These are phyloP conservation scores for Cromileptes altivelis DNA, from an alignment of 2,113 vertebrate species.

Conservation along the genomic window DNA sequence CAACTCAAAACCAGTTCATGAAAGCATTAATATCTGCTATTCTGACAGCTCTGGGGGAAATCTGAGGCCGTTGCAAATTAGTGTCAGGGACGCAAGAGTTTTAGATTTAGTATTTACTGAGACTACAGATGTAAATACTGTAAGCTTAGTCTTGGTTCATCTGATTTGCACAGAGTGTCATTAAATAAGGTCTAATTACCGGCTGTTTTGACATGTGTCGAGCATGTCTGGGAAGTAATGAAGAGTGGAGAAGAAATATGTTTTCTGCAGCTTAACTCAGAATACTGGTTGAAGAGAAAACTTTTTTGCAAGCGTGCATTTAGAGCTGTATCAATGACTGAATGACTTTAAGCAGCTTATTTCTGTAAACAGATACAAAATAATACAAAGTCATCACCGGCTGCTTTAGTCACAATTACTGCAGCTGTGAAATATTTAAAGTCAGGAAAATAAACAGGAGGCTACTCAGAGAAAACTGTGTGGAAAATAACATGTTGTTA, in stretches of 20 bases:
- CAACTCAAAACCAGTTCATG: neutral
- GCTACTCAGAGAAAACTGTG: no score
- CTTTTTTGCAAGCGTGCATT: neutral
- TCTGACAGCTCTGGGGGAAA: neutral
- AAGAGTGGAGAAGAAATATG: neutral
- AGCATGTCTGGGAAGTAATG: neutral
- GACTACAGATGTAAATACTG: neutral
- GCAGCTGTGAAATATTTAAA: neutral
- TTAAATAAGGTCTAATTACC: neutral
- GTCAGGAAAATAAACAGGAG: neutral
- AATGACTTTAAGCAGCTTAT: neutral
- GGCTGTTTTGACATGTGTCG: neutral
- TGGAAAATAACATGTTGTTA: no score
- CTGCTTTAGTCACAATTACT: neutral
- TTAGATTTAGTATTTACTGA: neutral
- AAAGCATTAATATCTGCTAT: neutral
- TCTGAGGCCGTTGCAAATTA: neutral
- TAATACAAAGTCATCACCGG: neutral
- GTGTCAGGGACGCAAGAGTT: no score
- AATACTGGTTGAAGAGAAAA: neutral
- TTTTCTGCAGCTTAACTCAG: neutral
- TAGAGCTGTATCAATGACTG: neutral
- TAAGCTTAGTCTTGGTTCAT: neutral
- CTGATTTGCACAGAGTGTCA: neutral
- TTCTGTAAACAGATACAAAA: neutral